Evolutionary conservation across 2,113 vertebrate genomes (phyloP).

Genomic region (Suricata suricatta): DNA sequence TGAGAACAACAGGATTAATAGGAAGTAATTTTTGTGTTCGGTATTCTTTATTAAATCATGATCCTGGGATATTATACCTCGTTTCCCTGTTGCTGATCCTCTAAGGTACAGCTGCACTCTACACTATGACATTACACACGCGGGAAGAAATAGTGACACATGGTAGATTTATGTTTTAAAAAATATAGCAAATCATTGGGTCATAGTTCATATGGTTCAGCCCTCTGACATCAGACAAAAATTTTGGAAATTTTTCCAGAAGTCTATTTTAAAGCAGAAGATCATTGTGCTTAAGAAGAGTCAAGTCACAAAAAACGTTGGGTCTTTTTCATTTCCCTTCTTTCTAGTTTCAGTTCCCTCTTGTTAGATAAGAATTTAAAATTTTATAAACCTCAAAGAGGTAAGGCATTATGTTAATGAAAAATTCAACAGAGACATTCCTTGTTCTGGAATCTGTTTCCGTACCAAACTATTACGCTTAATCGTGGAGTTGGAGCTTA

Average conservation of each 20-base stretch:
- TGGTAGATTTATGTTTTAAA: background rate
- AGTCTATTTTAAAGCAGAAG: background rate
- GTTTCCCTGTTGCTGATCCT: background rate
- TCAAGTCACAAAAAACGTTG: background rate
- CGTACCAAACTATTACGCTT: background rate
- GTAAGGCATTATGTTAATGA: background rate
- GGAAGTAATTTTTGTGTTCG: background rate
- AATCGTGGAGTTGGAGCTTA: background rate
- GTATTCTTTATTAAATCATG: background rate
- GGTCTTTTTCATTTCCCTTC: background rate
- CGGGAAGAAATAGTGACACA: background rate
- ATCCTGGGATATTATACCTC: background rate
- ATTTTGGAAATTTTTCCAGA: background rate
- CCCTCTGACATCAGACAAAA: background rate
- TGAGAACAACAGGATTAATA: background rate
- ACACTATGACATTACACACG: background rate
- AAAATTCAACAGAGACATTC: background rate
- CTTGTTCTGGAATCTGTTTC: slow-evolving; percentile 27
- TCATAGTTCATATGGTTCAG: background rate
- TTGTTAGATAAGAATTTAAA: background rate
- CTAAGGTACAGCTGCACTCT: background rate
- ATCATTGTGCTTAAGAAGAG: background rate
- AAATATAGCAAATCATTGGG: background rate
- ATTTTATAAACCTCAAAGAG: background rate
- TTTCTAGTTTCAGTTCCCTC: background rate